Percentiles rank a stretch among this genome's conserved stretches.
Evolutionary conservation across 2,797 vertebrate genomes (phyloP).

Genomic region (Labroides dimidiatus): DNA sequence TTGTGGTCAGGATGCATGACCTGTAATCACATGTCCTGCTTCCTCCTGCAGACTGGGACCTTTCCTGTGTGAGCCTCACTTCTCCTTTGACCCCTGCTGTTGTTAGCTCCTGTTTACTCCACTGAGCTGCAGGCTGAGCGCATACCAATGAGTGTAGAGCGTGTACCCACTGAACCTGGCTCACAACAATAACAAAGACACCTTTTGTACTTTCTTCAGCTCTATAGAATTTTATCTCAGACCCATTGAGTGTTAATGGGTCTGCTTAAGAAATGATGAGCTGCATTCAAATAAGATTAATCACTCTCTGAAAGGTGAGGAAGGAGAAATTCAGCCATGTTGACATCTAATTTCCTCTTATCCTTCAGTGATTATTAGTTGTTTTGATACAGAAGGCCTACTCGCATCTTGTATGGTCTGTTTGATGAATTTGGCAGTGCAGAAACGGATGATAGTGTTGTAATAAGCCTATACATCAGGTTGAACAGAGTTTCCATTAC

Average conservation of each 20-base stretch:
- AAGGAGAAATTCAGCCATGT: constrained; percentile 42
- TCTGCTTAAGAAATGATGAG: constrained; percentile 48
- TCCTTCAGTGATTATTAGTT: constrained; percentile 37
- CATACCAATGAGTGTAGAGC: constrained; percentile 11
- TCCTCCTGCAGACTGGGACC: constrained; percentile 54
- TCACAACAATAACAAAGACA: not conserved
- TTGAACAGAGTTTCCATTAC: constrained; percentile 13
- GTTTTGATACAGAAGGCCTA: constrained; percentile 29
- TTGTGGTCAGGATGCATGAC: constrained; percentile 45
- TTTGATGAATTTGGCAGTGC: constrained; percentile 26
- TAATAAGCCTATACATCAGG: constrained; percentile 6
- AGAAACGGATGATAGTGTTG: constrained; percentile 7
- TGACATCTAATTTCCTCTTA: constrained; percentile 52
- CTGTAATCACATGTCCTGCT: constrained; percentile 65
- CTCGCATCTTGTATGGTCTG: constrained; percentile 4
- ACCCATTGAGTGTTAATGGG: constrained; percentile 45
- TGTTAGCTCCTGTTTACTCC: constrained; percentile 14
- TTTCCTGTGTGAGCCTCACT: constrained; percentile 41
- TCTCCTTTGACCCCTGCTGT: constrained; percentile 55
- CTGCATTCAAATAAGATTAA: constrained; percentile 62
- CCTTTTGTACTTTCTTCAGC: not conserved
- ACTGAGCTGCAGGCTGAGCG: constrained; percentile 5
- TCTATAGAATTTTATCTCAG: constrained; percentile 17
- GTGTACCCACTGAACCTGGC: constrained; percentile 31
- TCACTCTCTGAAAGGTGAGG: constrained; percentile 44